Evolutionary conservation across 2,888 invertebrate genomes (phyloP).

Genomic region (Pheosia tremula): DNA sequence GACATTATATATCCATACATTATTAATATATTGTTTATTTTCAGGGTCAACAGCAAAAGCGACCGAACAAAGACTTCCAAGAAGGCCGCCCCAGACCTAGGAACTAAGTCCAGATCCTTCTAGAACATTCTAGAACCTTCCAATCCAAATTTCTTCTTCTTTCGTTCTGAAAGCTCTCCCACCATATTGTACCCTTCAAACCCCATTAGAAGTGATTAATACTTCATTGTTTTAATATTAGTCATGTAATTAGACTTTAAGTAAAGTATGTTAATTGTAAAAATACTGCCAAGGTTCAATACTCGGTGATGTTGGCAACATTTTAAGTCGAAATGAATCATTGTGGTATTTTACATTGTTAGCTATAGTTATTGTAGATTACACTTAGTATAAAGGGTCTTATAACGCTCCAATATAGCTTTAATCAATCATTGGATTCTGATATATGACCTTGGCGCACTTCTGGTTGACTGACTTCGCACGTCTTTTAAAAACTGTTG

Average conservation of each 20-base stretch:
- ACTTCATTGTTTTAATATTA: conserved; percentile 49
- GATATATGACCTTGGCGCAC: too few relatives aligned
- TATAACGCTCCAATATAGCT: background rate
- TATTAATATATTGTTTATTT: conserved; percentile 25
- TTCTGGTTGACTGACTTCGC: too few relatives aligned
- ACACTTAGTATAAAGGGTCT: background rate
- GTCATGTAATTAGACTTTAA: conserved; percentile 45
- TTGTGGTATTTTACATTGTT: conserved; percentile 5
- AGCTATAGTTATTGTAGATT: background rate
- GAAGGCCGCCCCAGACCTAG: conserved; percentile 61
- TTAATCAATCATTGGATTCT: too few relatives aligned
- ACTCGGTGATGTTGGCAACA: conserved; percentile 35
- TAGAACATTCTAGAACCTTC: conserved; percentile 30
- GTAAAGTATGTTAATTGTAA: conserved; percentile 43
- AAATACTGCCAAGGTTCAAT: conserved; percentile 36
- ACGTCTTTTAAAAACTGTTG: too few relatives aligned
- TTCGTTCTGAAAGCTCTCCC: conserved; percentile 41
- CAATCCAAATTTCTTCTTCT: conserved; percentile 33
- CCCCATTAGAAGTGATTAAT: conserved; percentile 43
- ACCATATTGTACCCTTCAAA: conserved; percentile 39
- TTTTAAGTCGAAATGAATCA: conserved; percentile 12
- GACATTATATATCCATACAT: too few relatives aligned
- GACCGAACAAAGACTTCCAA: conserved; percentile 58
- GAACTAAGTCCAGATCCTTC: conserved; percentile 52
- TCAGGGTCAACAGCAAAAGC: conserved; percentile 58